These are phyloP conservation scores for Listronotus bonariensis DNA, from an alignment of 1,140 invertebrate species.

Conservation along the genomic window DNA sequence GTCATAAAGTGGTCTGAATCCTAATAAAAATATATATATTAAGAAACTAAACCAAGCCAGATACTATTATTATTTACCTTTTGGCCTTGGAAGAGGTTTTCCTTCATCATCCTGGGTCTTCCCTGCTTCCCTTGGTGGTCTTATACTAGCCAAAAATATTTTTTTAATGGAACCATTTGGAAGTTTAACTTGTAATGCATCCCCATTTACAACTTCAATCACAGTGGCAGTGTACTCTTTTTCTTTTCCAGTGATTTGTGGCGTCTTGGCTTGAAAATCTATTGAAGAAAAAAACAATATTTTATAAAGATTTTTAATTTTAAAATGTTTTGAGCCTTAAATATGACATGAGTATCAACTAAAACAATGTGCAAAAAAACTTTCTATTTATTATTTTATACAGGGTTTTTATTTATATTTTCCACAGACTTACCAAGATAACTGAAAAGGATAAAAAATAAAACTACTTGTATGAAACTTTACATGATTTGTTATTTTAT, in stretches of 20 bases:
- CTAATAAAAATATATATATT: conserved; percentile 41
- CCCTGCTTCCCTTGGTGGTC: conserved; percentile 79
- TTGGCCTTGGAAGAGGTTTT: conserved; percentile 27
- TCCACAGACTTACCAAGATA: no score
- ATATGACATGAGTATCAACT: no score
- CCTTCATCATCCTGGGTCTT: conserved; percentile 62
- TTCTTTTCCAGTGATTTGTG: conserved; percentile 74
- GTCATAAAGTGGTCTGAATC: conserved; percentile 90
- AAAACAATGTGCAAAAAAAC: no score
- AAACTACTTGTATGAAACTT: no score
- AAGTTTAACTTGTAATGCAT: conserved; percentile 86
- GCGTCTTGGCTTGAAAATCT: conserved; percentile 72
- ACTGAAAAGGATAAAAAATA: no score
- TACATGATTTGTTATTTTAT: no score
- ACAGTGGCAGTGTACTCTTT: conserved; percentile 87
- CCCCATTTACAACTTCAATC: conserved; percentile 92
- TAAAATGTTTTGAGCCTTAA: no score
- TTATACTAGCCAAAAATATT: conserved; percentile 93
- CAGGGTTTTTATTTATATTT: no score
- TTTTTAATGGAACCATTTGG: conserved; percentile 83
- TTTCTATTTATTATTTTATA: no score
- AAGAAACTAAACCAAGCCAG: no score
- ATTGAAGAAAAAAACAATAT: background rate
- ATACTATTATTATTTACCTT: conserved; percentile 11
- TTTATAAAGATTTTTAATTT: no score